Conservation (phyloP, 1,140 invertebrate species). For the Camponotus vicinus region DNA sequence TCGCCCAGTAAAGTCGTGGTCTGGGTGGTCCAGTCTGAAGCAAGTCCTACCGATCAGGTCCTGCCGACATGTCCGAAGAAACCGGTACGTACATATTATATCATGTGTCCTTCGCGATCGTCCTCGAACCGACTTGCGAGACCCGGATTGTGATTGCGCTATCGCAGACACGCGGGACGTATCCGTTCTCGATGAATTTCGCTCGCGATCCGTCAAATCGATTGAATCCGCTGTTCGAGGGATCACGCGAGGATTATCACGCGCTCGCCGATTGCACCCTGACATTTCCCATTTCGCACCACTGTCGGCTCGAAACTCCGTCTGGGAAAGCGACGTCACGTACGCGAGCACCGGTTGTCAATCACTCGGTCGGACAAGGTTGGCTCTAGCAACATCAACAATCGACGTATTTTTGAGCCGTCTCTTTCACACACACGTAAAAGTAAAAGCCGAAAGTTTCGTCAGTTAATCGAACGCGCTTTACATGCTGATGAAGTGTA, state of each 20-base stretch:
- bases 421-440: conserved; percentile 27
- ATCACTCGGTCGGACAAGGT: background rate
- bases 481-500: background rate
- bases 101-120: background rate
- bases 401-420: conserved; percentile 38
- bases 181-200: conserved; percentile 64
- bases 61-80: conserved; percentile 81
- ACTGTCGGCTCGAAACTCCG: background rate
- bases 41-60: conserved; percentile 40
- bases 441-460: conserved; percentile 1
- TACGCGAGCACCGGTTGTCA: conserved; percentile 7
- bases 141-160: conserved; percentile 64
- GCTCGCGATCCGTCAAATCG: conserved; percentile 66
- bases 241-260: conserved; percentile 75
- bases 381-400: conserved; percentile 17
- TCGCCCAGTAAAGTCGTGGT: conserved; percentile 78
- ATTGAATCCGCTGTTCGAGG: conserved; percentile 51
- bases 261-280: conserved; percentile 65
- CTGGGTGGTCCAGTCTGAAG: conserved; percentile 64
- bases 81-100: conserved; percentile 79
- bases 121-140: conserved; percentile 20
- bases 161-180: conserved; percentile 32
- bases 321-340: conserved; percentile 4
- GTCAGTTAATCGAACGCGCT: conserved; percentile 8
- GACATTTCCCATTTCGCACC: conserved; percentile 68